A percentile compares a stretch with the other conserved stretches of the same genome.
Evolutionary conservation across 92 coral and sea anemone species (phyloP).

Genomic region (Palythoa grandis): DNA sequence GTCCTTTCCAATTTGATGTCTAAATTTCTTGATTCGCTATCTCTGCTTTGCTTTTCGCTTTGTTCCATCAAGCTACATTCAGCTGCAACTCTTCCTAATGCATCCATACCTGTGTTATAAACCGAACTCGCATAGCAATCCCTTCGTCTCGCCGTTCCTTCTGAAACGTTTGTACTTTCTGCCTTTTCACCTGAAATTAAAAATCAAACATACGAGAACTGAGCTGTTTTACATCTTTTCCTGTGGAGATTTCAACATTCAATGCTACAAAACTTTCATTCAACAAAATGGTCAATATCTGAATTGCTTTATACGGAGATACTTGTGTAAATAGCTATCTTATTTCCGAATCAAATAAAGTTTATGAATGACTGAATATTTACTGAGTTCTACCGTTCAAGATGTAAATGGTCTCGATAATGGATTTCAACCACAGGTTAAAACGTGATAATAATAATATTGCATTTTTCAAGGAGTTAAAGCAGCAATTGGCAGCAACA

Average conservation of each 20-base stretch:
- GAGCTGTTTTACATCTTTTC: not conserved
- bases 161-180: slow-evolving; percentile 2
- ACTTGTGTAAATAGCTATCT: too few relatives aligned
- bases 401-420: too few relatives aligned
- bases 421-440: too few relatives aligned
- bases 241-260: not conserved
- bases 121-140: not conserved
- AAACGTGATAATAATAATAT: too few relatives aligned
- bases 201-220: not conserved
- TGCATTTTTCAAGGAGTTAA: too few relatives aligned
- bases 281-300: too few relatives aligned
- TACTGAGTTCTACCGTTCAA: too few relatives aligned
- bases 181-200: slow-evolving; percentile 8
- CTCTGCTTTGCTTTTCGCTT: slow-evolving; percentile 8
- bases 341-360: too few relatives aligned
- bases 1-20: slow-evolving; percentile 13
- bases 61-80: slow-evolving; percentile 33
- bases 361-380: too few relatives aligned
- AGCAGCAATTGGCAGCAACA: too few relatives aligned
- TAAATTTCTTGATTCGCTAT: not conserved
- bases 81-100: slow-evolving; percentile 28
- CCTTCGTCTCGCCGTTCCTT: not conserved
- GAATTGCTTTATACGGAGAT: too few relatives aligned
- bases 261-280: not conserved
- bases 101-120: slow-evolving; percentile 29